A percentile compares a stretch with the other conserved stretches of the same genome.
phyloP scores from a whole-genome alignment of 2,113 vertebrate genomes.

The Cyphomyrus plagiostoma region DNA sequence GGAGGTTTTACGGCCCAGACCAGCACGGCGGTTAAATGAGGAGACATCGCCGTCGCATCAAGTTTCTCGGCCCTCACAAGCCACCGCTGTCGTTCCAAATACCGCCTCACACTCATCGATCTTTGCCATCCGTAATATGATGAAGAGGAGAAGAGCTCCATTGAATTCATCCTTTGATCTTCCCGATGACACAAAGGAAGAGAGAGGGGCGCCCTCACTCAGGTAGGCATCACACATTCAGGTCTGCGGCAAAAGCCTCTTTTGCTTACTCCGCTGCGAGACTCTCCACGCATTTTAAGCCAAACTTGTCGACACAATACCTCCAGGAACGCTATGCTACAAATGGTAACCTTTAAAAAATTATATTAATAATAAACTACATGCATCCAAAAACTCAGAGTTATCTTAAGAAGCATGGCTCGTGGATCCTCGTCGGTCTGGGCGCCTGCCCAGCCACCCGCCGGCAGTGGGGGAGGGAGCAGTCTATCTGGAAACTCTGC shows the following conservation, averaged over 20 bases:
- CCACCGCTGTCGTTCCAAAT: not conserved
- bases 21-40: not conserved
- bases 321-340: not conserved
- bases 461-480: not conserved
- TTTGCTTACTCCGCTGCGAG: not conserved
- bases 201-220: not conserved
- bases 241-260: not conserved
- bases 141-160: not conserved
- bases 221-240: not conserved
- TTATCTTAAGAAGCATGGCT: not conserved
- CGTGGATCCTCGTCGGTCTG: not conserved
- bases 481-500: not conserved
- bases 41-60: too few species aligned
- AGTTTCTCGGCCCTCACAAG: not conserved
- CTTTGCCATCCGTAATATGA: not conserved
- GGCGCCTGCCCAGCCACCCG: not conserved
- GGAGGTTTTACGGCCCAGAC: not conserved
- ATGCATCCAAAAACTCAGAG: not conserved
- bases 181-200: not conserved
- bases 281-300: not conserved
- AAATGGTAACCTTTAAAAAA: slow-evolving; percentile 5
- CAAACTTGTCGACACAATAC: not conserved
- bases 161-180: not conserved
- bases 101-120: not conserved
- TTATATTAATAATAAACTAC: not conserved